Evolutionary conservation across 1,140 invertebrate genomes (phyloP).

Genomic region (Drosophila sproati): DNA sequence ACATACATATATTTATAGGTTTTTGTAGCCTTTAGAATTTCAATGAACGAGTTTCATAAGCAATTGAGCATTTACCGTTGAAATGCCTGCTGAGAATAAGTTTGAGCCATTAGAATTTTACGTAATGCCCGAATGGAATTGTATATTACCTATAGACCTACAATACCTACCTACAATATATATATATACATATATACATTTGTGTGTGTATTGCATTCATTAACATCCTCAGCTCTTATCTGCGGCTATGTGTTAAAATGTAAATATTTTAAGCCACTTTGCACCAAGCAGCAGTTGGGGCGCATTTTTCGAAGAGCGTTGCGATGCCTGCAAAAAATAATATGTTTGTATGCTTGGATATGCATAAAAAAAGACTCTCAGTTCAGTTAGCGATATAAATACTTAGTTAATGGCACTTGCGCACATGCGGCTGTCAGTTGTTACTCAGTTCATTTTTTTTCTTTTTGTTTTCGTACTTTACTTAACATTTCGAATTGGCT

Average conservation of each 20-base stretch:
- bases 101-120: conserved; percentile 1
- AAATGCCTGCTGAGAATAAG: conserved; percentile 18
- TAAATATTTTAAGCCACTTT: conserved; percentile 40
- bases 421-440: conserved; percentile 26
- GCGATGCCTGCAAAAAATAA: conserved; percentile 7
- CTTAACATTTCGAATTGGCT: conserved; percentile 39
- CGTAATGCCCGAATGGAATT: conserved; percentile 9
- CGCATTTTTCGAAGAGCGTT: neutral
- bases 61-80: conserved; percentile 30
- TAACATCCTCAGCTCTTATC: conserved; percentile 53
- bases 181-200: too few relatives aligned
- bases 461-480: neutral
- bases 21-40: conserved; percentile 54
- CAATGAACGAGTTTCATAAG: conserved; percentile 55
- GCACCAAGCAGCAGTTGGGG: neutral
- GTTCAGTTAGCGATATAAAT: conserved; percentile 32
- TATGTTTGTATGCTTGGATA: conserved; percentile 6
- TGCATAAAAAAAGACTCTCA: conserved; percentile 10
- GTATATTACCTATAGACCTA: neutral
- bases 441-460: neutral
- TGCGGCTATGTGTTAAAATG: conserved; percentile 69
- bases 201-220: neutral
- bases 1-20: conserved; percentile 9
- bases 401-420: conserved; percentile 45
- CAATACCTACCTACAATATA: too few relatives aligned